A percentile compares a stretch with the other conserved stretches of the same genome.
Evolutionary conservation across 1,140 invertebrate genomes (phyloP).

Genomic region (Trialeurodes vaporariorum): DNA sequence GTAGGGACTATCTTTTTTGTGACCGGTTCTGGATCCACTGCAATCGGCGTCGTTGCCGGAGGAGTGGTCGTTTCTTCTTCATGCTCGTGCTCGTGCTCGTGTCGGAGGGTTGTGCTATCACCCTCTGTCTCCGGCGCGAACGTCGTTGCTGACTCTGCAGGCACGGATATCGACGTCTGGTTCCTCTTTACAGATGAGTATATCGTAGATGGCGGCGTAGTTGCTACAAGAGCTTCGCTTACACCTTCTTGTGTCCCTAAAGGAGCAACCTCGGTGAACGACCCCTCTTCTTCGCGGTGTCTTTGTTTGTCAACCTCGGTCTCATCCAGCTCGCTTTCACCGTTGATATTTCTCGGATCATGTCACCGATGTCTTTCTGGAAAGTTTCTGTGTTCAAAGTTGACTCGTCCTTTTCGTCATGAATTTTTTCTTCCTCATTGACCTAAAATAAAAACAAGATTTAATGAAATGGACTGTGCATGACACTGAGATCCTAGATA

Average conservation of each 20-base stretch:
- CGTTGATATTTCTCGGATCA: background rate
- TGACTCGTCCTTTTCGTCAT: too few relatives aligned
- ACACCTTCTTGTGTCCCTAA: too few relatives aligned
- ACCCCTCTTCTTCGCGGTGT: slow-evolving; percentile 21
- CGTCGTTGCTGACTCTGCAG: background rate
- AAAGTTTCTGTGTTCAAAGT: too few relatives aligned
- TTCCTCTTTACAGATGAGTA: slow-evolving; percentile 35
- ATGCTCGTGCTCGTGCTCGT: background rate
- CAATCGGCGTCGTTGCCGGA: slow-evolving; percentile 11
- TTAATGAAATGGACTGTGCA: too few relatives aligned
- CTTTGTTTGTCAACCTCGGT: slow-evolving; percentile 30
- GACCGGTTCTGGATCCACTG: slow-evolving; percentile 26
- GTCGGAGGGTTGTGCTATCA: background rate
- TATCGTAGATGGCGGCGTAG: too few relatives aligned
- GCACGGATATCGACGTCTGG: slow-evolving; percentile 26
- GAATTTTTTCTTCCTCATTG: too few relatives aligned
- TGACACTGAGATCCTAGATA: too few relatives aligned
- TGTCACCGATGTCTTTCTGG: slow-evolving; percentile 10
- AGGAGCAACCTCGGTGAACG: slow-evolving; percentile 18
- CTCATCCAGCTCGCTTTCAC: slow-evolving; percentile 22
- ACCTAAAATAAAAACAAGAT: too few relatives aligned
- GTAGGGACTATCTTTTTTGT: slow-evolving; percentile 44
- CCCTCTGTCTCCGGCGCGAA: background rate
- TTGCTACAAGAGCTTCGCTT: background rate
- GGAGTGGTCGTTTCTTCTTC: background rate